Evolutionary conservation across 2,888 invertebrate genomes (phyloP).

Genomic region (Phytoseiulus persimilis): DNA sequence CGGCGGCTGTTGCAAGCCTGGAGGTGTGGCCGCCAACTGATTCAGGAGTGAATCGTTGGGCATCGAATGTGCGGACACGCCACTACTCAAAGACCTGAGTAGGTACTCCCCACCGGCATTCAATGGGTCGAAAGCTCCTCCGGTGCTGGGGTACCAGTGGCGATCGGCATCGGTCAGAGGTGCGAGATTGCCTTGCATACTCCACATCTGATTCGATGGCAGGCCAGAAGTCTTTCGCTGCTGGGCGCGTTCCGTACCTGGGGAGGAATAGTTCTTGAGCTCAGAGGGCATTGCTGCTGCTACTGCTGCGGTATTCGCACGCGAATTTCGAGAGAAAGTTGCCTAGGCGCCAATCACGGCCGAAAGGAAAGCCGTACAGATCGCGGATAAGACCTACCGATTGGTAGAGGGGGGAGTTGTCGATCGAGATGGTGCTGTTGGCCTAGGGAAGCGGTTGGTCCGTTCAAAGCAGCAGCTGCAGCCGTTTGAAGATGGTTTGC

Average conservation of each 20-base stretch:
- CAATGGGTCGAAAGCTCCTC: slow-evolving; percentile 9
- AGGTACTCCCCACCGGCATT: slow-evolving; percentile 21
- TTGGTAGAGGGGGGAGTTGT: slow-evolving; percentile 11
- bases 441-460: not conserved
- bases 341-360: too few species aligned
- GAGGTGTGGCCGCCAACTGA: not conserved
- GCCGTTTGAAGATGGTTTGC: not conserved
- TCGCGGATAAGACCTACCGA: not conserved
- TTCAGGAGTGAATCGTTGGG: not conserved
- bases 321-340: too few species aligned
- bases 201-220: slow-evolving; percentile 37
- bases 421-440: slow-evolving; percentile 33
- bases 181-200: not conserved
- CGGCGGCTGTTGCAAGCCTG: not conserved
- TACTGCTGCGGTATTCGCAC: too few species aligned
- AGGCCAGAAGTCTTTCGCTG: slow-evolving; percentile 27
- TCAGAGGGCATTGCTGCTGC: not conserved
- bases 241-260: slow-evolving; percentile 31
- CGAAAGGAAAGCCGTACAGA: too few species aligned
- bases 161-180: slow-evolving; percentile 9
- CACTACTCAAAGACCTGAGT: slow-evolving; percentile 11
- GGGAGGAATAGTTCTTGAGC: not conserved
- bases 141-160: slow-evolving; percentile 9
- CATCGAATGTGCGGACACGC: not conserved
- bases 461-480: not conserved